Evolutionary conservation across 2,113 vertebrate species (phyloP), one percentile per base, ranked within the genome.

Genomic region (Alethe castanea): DNA sequence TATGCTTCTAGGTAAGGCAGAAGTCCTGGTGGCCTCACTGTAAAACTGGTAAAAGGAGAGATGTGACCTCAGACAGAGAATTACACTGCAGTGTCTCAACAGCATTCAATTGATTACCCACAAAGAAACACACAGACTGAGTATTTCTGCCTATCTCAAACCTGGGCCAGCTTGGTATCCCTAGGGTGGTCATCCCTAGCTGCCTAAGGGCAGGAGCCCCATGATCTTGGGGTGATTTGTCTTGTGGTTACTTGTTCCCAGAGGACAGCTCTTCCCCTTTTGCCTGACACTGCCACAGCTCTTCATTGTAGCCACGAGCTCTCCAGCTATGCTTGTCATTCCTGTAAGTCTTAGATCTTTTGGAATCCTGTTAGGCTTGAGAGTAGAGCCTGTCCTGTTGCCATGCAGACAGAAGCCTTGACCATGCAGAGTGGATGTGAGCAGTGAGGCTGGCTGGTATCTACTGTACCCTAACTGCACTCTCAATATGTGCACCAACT

Each of bases 401-500:
- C 44, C 50, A 45, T 7, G 56, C 26, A 69, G 81, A 50, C 42
- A 70, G 77, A 66, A 91, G 66, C 31, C 28, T 36, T 85, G 74
- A 57, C 24, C 14, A 26, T 11, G 10, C 61, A 79, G 61, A 38
- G 47, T 5, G 33, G 28, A 44, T 0, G 38, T 45, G 23, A 45
- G 1, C 44, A 70, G 48, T 2, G 6, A 81, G 65, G 24, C 78
- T 67, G 47, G 62, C 77, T 54, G 36, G 23, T 65, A 72, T 8
- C n/a, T 91, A 44, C 69, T 67, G 42, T 28, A 85, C 28, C 38
- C 29, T 1, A 4, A 6, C 42, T 59, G 53, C 38, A 61, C 17
- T 18, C 42, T 57, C 54, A 65, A 61, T 0, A 0, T 8, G 9
- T 7, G 8, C 17, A 28, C 42, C 48, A 44, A 3, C 20, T 47